Evolutionary conservation across 30 jellyfish, hydroid and myxozoan species (phyloP).

Genomic region (Aurelia aurita): DNA sequence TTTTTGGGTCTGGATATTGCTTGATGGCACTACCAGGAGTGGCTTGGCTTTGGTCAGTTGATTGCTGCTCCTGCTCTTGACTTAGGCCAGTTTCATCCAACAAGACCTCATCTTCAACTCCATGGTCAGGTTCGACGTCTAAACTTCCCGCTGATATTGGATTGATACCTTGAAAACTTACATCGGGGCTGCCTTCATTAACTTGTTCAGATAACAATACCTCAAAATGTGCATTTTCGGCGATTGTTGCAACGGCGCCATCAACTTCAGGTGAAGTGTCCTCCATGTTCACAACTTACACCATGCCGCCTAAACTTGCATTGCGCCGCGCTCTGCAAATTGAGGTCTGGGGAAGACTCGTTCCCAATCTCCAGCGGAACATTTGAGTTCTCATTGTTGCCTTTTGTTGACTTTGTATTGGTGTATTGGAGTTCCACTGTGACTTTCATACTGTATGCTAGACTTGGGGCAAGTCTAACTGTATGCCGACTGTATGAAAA

Average conservation of each 20-base stretch:
- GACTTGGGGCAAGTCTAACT: too few species aligned
- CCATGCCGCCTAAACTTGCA: background rate
- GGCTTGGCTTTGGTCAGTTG: too few species aligned
- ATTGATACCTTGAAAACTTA: conserved; percentile 17
- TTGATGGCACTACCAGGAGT: too few species aligned
- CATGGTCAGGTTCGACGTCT: background rate
- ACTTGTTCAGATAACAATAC: conserved; percentile 65
- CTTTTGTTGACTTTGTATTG: too few species aligned
- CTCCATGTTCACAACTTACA: conserved; percentile 67
- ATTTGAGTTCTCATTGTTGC: too few species aligned
- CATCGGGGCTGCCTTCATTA: conserved; percentile 36
- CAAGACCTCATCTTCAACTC: background rate
- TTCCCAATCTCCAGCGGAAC: conserved; percentile 1
- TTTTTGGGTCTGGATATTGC: conserved; percentile 63
- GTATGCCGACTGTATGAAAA: too few species aligned
- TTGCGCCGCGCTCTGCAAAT: background rate
- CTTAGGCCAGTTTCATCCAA: background rate
- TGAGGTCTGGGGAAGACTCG: background rate
- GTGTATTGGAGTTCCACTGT: too few species aligned
- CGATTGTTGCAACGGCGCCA: conserved; percentile 75
- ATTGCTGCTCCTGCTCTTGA: background rate
- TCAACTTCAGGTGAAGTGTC: conserved; percentile 60
- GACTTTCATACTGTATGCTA: too few species aligned
- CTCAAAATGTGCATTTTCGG: conserved; percentile 49
- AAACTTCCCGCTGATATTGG: conserved; percentile 5